Percentiles rank a stretch among this genome's conserved stretches.
Conservation (phyloP, 1,140 invertebrate species). For the Myzus persicae region DNA sequence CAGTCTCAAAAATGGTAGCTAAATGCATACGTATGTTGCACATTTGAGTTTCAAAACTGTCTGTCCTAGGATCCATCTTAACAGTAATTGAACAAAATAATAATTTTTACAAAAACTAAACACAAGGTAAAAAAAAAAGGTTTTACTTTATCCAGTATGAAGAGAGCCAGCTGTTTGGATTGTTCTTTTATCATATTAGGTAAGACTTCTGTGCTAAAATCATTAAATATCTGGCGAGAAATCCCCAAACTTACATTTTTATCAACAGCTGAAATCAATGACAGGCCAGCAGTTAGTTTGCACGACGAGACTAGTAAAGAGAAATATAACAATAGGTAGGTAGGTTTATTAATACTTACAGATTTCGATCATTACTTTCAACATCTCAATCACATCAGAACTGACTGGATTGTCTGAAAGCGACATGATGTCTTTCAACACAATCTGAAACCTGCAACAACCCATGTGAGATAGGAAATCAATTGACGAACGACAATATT, state of each 20-base stretch:
- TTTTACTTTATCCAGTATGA: conserved; percentile 84
- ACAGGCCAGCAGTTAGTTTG: background rate
- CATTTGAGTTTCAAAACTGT: conserved; percentile 98
- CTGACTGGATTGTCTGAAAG: conserved; percentile 66
- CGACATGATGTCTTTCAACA: conserved; percentile 81
- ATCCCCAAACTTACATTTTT: conserved; percentile 97
- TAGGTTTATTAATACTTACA: conserved; percentile 71
- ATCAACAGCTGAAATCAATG: conserved; percentile 80
- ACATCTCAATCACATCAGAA: conserved; percentile 79
- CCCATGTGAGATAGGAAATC: conserved; percentile 63
- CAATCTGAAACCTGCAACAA: conserved; percentile 76
- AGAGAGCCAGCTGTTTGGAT: conserved; percentile 90
- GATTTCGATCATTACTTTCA: conserved; percentile 92
- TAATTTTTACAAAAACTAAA: conserved; percentile 28
- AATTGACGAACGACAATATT: no score
- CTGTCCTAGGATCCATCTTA: conserved; percentile 90
- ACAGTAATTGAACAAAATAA: background rate
- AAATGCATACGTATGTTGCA: conserved; percentile 94
- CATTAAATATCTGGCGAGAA: conserved; percentile 92
- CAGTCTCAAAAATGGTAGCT: conserved; percentile 93
- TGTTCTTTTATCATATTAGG: conserved; percentile 81
- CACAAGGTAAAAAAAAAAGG: background rate
- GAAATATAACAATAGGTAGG: background rate
- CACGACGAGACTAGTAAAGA: background rate
- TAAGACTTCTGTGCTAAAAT: conserved; percentile 84